Conservation (phyloP, 2,888 invertebrate species). For the Drosophila rellima region DNA sequence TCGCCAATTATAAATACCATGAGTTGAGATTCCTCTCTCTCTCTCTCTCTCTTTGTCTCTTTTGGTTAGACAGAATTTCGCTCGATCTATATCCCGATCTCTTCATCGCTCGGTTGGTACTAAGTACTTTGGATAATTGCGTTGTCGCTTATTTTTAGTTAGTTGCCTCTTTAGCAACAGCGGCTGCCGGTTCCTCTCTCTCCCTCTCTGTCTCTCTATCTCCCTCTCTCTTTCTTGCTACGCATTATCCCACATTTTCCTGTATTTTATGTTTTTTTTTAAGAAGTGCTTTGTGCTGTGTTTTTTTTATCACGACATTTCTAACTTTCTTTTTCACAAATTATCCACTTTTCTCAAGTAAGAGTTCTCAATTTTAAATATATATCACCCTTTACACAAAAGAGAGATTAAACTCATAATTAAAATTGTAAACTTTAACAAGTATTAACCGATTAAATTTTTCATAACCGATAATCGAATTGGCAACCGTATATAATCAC, state of each 20-base stretch:
- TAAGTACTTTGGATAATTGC: constrained; percentile 73
- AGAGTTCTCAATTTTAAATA: too few relatives aligned
- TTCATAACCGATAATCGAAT: too few relatives aligned
- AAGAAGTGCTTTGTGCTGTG: background rate
- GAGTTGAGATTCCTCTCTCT: constrained; percentile 12
- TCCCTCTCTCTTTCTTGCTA: constrained; percentile 24
- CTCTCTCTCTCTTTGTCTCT: constrained; percentile 4
- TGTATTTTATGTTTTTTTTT: background rate
- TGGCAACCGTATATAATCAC: too few relatives aligned
- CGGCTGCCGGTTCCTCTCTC: constrained; percentile 3
- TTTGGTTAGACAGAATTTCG: constrained; percentile 34
- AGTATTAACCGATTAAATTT: too few relatives aligned
- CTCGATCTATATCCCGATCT: background rate
- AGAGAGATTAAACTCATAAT: too few relatives aligned
- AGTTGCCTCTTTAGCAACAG: constrained; percentile 22
- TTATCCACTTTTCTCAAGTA: too few relatives aligned
- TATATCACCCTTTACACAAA: too few relatives aligned
- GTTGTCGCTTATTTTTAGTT: constrained; percentile 65
- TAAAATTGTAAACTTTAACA: too few relatives aligned
- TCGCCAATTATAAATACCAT: constrained; percentile 64
- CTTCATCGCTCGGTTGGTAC: constrained; percentile 22
- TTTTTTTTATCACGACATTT: background rate
- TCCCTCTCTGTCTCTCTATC: constrained; percentile 23
- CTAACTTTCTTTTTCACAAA: background rate
- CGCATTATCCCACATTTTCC: background rate